A percentile compares a stretch with the other conserved stretches of the same genome.
phyloP scores from a whole-genome alignment of 1,140 invertebrate genomes.

The Brachionus plicatilis region DNA sequence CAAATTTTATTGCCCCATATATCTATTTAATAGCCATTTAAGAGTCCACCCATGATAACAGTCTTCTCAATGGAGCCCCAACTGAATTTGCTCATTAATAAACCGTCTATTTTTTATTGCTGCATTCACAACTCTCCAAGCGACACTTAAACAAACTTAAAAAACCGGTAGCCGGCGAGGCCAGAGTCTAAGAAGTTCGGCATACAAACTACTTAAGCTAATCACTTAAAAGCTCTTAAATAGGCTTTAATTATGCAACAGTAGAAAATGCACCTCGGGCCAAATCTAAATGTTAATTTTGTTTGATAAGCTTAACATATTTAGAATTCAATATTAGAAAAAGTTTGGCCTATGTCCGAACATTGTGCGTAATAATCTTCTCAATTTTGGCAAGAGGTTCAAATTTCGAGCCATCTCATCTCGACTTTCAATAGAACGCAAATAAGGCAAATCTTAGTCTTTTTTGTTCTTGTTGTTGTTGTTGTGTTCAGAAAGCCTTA shows the following conservation, averaged over 20 bases:
- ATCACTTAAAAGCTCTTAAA: background rate
- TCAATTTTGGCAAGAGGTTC: background rate
- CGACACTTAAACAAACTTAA: background rate
- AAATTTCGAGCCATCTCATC: background rate
- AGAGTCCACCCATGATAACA: background rate
- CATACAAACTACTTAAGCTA: background rate
- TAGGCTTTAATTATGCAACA: background rate
- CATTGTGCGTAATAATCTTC: constrained; percentile 1
- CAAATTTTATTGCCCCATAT: constrained; percentile 9
- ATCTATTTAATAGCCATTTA: background rate
- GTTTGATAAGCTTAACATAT: constrained; percentile 22
- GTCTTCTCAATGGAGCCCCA: background rate
- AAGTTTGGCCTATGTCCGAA: background rate
- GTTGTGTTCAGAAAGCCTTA: background rate
- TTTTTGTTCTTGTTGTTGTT: background rate
- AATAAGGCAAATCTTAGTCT: background rate
- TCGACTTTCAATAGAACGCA: constrained; percentile 5
- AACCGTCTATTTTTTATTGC: background rate
- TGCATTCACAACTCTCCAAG: background rate
- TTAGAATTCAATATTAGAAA: background rate
- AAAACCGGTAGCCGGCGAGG: background rate
- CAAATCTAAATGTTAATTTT: background rate
- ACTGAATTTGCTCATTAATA: background rate
- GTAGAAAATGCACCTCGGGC: background rate
- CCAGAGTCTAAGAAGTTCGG: background rate